These are phyloP conservation scores for Lottia gigantea DNA, from an alignment of 2,888 invertebrate genomes.

Conservation along the genomic window DNA sequence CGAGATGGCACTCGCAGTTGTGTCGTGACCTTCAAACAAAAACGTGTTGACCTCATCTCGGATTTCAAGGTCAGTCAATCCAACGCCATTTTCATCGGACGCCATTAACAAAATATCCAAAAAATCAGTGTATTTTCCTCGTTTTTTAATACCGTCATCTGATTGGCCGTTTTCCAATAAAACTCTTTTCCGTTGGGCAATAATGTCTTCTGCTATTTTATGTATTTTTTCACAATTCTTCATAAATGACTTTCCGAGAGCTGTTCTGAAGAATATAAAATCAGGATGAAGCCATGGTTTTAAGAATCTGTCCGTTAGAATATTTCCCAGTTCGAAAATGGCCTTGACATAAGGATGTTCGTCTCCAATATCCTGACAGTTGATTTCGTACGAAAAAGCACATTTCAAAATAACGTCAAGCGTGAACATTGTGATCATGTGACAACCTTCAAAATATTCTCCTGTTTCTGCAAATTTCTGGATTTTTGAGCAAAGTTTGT, in stretches of 20 bases:
- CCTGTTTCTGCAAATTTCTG: slow-evolving; percentile 30
- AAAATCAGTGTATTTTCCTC: slow-evolving; percentile 8
- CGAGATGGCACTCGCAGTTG: slow-evolving; percentile 55
- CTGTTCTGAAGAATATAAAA: slow-evolving; percentile 41
- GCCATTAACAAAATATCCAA: slow-evolving; percentile 4
- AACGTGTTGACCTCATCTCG: slow-evolving; percentile 13
- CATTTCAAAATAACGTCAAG: slow-evolving; percentile 56
- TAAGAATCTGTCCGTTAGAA: slow-evolving; percentile 40
- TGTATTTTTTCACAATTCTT: slow-evolving; percentile 58
- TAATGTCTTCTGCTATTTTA: slow-evolving; percentile 55
- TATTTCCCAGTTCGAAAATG: slow-evolving; percentile 38
- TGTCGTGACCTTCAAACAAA: slow-evolving; percentile 58
- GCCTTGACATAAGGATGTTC: slow-evolving; percentile 50
- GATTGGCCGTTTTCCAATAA: slow-evolving; percentile 26
- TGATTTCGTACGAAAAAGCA: slow-evolving; percentile 54
- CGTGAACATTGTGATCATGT: slow-evolving; percentile 43
- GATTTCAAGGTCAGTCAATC: neutral
- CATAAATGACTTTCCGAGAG: slow-evolving; percentile 45
- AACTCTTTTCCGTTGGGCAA: slow-evolving; percentile 43
- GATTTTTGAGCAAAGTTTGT: slow-evolving; percentile 42
- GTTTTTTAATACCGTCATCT: neutral
- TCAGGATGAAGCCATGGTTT: slow-evolving; percentile 45
- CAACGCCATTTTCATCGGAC: neutral
- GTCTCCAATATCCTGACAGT: slow-evolving; percentile 45
- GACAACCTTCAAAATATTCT: slow-evolving; percentile 46